These are phyloP conservation scores for Enteromius anoplus DNA, from an alignment of 2,797 vertebrate species.

Conservation along the genomic window DNA sequence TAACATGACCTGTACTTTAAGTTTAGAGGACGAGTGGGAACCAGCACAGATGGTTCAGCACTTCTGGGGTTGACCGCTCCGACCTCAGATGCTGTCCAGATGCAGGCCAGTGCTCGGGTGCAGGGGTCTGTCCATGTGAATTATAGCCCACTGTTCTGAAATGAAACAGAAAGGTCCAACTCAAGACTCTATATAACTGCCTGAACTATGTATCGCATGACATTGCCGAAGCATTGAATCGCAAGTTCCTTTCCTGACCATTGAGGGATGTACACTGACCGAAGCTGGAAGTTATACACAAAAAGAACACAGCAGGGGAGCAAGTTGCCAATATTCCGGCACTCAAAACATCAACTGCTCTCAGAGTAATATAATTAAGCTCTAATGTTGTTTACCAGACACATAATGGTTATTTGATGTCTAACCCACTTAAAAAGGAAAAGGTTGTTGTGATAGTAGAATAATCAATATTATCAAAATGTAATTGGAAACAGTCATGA, in stretches of 20 bases:
- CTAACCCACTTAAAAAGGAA: slow-evolving; percentile 24
- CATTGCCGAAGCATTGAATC: slow-evolving; percentile 59
- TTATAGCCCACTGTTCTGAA: slow-evolving; percentile 71
- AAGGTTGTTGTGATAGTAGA: slow-evolving; percentile 11
- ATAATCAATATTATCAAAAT: slow-evolving; percentile 29
- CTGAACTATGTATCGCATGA: slow-evolving; percentile 55
- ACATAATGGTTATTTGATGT: slow-evolving; percentile 43
- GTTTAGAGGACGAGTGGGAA: slow-evolving; percentile 57
- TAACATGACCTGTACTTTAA: neutral
- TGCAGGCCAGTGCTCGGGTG: slow-evolving; percentile 74
- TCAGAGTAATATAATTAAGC: slow-evolving; percentile 27
- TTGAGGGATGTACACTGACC: neutral
- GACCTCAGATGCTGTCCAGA: slow-evolving; percentile 83
- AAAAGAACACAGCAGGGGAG: neutral
- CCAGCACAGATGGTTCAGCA: slow-evolving; percentile 76
- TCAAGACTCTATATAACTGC: slow-evolving; percentile 62
- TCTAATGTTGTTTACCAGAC: slow-evolving; percentile 45
- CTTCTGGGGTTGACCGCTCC: slow-evolving; percentile 70
- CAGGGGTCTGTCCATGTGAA: slow-evolving; percentile 71
- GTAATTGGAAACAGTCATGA: slow-evolving; percentile 21
- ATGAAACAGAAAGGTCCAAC: slow-evolving; percentile 59
- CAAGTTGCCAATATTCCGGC: slow-evolving; percentile 13
- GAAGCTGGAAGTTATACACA: neutral
- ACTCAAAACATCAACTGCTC: slow-evolving; percentile 6
- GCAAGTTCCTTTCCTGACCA: slow-evolving; percentile 32